Evolutionary conservation across 2,888 invertebrate species (phyloP).

Genomic region (Ormyrus pomaceus): DNA sequence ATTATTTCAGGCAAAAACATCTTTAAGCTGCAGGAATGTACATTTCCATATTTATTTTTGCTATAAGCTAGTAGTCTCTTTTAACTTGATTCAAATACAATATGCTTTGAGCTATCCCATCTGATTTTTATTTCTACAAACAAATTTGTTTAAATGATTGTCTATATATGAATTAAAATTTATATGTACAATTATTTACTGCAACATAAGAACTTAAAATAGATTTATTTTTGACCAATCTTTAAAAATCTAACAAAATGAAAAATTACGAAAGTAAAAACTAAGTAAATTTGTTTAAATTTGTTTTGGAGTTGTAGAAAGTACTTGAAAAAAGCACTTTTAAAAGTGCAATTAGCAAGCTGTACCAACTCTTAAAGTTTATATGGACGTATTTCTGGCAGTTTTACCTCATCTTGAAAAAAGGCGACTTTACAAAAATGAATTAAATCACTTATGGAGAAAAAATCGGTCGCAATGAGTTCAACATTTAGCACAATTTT

Average conservation of each 20-base stretch:
- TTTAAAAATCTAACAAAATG: slow-evolving; percentile 47
- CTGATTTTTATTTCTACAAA: slow-evolving; percentile 54
- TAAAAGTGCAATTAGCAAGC: slow-evolving; percentile 36
- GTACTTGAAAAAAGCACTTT: slow-evolving; percentile 44
- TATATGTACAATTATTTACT: slow-evolving; percentile 55
- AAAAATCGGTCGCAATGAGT: slow-evolving; percentile 46
- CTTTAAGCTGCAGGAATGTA: slow-evolving; percentile 58
- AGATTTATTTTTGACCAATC: slow-evolving; percentile 50
- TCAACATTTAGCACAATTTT: slow-evolving; percentile 39
- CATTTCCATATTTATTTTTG: slow-evolving; percentile 57
- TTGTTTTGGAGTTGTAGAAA: slow-evolving; percentile 47
- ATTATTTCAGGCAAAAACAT: slow-evolving; percentile 55
- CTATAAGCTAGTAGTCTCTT: slow-evolving; percentile 58
- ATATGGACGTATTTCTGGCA: slow-evolving; percentile 53
- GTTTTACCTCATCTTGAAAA: slow-evolving; percentile 50
- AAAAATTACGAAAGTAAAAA: slow-evolving; percentile 56
- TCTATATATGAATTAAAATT: slow-evolving; percentile 52
- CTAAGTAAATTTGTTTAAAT: slow-evolving; percentile 53
- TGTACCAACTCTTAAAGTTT: slow-evolving; percentile 44
- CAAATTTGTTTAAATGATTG: slow-evolving; percentile 41
- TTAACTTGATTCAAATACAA: slow-evolving; percentile 57
- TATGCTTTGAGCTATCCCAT: slow-evolving; percentile 57
- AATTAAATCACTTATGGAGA: slow-evolving; percentile 48
- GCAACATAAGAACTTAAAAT: slow-evolving; percentile 53
- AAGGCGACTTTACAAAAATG: slow-evolving; percentile 51